Percentiles rank a stretch among this genome's conserved stretches.
These are phyloP conservation scores for Proales similis DNA, from an alignment of 1,140 invertebrate genomes.

Conservation along the genomic window DNA sequence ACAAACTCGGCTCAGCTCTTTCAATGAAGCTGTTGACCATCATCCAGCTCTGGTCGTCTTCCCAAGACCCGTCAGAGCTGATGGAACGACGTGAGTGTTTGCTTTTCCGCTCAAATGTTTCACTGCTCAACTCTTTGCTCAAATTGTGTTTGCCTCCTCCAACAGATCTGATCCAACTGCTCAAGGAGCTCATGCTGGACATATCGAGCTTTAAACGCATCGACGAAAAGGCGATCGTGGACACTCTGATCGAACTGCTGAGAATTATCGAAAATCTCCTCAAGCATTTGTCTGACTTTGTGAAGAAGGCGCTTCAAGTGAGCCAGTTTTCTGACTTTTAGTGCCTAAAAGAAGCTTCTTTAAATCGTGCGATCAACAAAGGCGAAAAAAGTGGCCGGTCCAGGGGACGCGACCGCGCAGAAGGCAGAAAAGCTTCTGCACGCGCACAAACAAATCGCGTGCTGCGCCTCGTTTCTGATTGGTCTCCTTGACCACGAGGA, in stretches of 20 bases:
- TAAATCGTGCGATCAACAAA: constrained; percentile 28
- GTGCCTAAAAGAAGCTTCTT: neutral
- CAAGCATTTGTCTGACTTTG: constrained; percentile 50
- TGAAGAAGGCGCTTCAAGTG: constrained; percentile 51
- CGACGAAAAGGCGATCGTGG: constrained; percentile 4
- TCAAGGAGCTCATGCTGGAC: constrained; percentile 9
- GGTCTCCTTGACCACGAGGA: constrained; percentile 50
- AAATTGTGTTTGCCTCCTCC: neutral
- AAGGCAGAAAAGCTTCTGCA: constrained; percentile 48
- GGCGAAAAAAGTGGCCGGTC: constrained; percentile 46
- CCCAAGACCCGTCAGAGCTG: constrained; percentile 23
- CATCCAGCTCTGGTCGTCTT: constrained; percentile 14
- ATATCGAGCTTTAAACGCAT: constrained; percentile 16
- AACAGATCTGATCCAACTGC: constrained; percentile 22
- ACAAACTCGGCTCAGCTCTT: constrained; percentile 36
- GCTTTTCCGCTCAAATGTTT: no score
- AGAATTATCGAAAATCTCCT: constrained; percentile 46
- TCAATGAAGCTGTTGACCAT: constrained; percentile 3
- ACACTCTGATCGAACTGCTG: constrained; percentile 40
- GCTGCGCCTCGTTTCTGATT: constrained; percentile 45
- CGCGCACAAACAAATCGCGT: constrained; percentile 49
- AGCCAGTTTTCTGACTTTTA: neutral
- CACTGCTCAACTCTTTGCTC: no score
- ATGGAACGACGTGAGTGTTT: constrained; percentile 10
- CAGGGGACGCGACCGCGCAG: constrained; percentile 44